Evolutionary conservation across 2,797 vertebrate genomes (phyloP), one percentile per base, ranked within the genome.

Genomic region (Darevskia nairensis): DNA sequence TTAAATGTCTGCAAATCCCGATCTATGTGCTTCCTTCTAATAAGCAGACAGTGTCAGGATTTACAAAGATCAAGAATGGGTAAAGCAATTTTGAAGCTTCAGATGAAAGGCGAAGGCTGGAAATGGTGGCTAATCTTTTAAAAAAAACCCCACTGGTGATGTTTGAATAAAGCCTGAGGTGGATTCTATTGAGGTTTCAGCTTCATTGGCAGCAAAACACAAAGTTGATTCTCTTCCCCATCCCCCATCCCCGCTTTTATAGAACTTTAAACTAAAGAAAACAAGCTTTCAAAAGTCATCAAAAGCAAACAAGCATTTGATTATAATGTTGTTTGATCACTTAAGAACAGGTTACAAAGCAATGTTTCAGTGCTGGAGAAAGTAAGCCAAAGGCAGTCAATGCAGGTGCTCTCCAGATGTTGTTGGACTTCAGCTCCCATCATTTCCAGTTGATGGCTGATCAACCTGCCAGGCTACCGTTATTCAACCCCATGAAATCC

Each of bases 41-140:
- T n/a, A 13, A 92, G 68, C 41, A 27, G 68, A 84, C 64, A 61
- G 29, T 11, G 79, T 55, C 61, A 68, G 80, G 76, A 84, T 68
- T 77, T 88, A 81, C 61, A 88, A 89, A 75, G 64, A 89, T 1
- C 82, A 89, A 39, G 2, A 89, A 93, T 89, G 81, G 91, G 92
- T 87, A 94, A 85, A 85, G 84, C 50, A 84, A 86, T 93, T 95
- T 32, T 2, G 46, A 13, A 68, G 75, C 8, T 87, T 61, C 69
- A 50, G 7, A 80, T 64, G 55, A 86, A 10, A 89, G 82, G 87
- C 88, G 8, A 17, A 75, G 13, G 59, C 83, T 66, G 66, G 50
- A 84, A 92, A 90, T 0, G 1, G 44, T 3, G 69, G 85, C 13
- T 25, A 88, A 91, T 69, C 87, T 59, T 77, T n/a, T 27, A 3